Evolutionary conservation across 2,797 vertebrate genomes (phyloP).

Genomic region (Scomberomorus guttatus): DNA sequence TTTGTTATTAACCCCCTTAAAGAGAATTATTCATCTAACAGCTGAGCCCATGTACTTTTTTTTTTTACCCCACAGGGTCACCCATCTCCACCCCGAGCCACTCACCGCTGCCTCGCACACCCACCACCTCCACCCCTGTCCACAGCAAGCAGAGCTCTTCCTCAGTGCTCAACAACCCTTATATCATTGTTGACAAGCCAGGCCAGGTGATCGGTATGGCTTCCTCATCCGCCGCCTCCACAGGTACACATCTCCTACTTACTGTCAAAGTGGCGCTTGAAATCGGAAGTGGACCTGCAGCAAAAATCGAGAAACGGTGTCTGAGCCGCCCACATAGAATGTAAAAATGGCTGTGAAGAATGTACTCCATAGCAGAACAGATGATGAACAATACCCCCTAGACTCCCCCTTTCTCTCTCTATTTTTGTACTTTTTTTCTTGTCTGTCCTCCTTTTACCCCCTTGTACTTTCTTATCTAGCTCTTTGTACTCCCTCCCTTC

Average conservation of each 20-base stretch:
- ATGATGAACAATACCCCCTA: constrained; percentile 34
- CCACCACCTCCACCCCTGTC: constrained; percentile 91
- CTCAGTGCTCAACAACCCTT: constrained; percentile 91
- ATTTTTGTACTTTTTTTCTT: constrained; percentile 14
- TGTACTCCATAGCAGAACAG: constrained; percentile 17
- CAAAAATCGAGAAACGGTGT: constrained; percentile 40
- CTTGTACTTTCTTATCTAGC: constrained; percentile 12
- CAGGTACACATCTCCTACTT: constrained; percentile 74
- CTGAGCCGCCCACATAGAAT: constrained; percentile 53
- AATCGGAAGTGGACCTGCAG: constrained; percentile 46
- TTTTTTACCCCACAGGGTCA: constrained; percentile 86
- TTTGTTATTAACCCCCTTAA: background rate
- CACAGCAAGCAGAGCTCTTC: constrained; percentile 92
- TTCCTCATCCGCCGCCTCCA: constrained; percentile 81
- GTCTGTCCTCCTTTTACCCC: constrained; percentile 1
- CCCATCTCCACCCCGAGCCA: constrained; percentile 97
- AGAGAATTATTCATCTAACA: background rate
- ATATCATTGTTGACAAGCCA: constrained; percentile 93
- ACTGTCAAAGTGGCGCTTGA: constrained; percentile 32
- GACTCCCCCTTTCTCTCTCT: background rate
- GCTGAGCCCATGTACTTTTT: background rate
- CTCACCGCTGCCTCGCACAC: constrained; percentile 93
- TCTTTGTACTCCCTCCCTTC: background rate
- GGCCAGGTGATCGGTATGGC: constrained; percentile 90
- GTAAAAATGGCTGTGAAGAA: constrained; percentile 45